Conservation (phyloP, 2,797 vertebrate species). For the Mus minutoides region DNA sequence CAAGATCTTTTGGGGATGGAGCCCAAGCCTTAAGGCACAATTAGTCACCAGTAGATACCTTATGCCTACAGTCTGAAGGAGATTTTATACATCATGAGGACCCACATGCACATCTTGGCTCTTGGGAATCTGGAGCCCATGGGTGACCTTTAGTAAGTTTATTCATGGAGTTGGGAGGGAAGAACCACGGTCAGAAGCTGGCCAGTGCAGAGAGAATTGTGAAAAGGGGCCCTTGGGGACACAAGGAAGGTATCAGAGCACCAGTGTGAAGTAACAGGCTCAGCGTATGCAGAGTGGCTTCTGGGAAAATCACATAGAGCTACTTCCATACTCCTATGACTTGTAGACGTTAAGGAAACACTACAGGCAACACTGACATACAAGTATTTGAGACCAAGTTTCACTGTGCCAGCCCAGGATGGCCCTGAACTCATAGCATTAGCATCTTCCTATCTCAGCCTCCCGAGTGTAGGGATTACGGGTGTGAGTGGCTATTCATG, state of each 20-base stretch:
- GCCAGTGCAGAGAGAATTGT: not conserved
- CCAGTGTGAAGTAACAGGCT: not conserved
- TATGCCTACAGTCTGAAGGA: not conserved
- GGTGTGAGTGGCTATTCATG: not conserved
- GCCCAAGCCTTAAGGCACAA: not conserved
- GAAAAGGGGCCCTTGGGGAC: not conserved
- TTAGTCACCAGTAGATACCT: not conserved
- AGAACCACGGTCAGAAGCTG: not conserved
- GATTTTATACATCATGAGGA: not conserved
- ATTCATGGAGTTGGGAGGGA: not conserved
- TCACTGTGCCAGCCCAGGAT: not conserved
- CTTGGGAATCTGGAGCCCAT: not conserved
- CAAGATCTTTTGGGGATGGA: not conserved
- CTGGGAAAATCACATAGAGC: not conserved
- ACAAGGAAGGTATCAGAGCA: not conserved
- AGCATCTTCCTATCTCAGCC: not conserved
- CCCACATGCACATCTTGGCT: not conserved
- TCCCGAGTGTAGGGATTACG: not conserved
- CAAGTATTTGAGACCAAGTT: not conserved
- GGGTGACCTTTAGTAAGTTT: not conserved
- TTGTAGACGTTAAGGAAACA: not conserved
- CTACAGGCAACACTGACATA: not conserved
- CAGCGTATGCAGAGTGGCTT: fast-evolving
- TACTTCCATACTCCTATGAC: not conserved
- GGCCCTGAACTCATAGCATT: not conserved